Evolutionary conservation across 2,113 vertebrate genomes (phyloP).

Genomic region (Ailurus styani): DNA sequence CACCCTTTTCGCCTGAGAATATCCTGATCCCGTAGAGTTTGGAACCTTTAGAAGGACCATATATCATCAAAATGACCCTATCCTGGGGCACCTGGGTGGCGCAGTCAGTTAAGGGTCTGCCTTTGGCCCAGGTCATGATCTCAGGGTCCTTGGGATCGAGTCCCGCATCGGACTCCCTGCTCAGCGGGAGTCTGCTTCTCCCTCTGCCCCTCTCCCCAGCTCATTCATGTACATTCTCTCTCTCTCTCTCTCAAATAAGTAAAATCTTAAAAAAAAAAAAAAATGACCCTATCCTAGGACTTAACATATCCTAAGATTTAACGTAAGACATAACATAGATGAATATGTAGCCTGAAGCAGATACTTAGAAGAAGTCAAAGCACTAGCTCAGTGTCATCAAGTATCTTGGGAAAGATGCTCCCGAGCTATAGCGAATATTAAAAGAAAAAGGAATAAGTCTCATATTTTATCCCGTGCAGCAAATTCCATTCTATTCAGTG

Average conservation of each 20-base stretch:
- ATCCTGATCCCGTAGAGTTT: background rate
- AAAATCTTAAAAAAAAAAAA: background rate
- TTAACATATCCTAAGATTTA: too few relatives aligned
- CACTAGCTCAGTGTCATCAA: background rate
- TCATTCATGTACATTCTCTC: background rate
- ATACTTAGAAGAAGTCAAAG: background rate
- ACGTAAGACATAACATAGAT: too few relatives aligned
- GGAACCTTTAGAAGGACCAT: background rate
- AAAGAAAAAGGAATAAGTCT: background rate
- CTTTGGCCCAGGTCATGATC: background rate
- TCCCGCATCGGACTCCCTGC: background rate
- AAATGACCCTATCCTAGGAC: background rate
- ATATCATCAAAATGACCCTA: background rate
- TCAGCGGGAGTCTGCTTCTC: background rate
- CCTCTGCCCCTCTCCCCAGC: background rate
- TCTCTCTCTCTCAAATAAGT: background rate
- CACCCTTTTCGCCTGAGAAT: background rate
- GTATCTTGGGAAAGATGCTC: background rate
- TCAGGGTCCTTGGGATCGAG: background rate
- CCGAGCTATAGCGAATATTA: background rate
- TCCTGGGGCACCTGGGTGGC: background rate
- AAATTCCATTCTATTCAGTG: background rate
- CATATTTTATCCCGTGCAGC: background rate
- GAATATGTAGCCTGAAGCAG: constrained; percentile 7
- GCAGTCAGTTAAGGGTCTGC: background rate